Percentiles rank a stretch among this genome's conserved stretches.
phyloP scores from a whole-genome alignment of 2,113 vertebrate genomes.

The Gambusia affinis region DNA sequence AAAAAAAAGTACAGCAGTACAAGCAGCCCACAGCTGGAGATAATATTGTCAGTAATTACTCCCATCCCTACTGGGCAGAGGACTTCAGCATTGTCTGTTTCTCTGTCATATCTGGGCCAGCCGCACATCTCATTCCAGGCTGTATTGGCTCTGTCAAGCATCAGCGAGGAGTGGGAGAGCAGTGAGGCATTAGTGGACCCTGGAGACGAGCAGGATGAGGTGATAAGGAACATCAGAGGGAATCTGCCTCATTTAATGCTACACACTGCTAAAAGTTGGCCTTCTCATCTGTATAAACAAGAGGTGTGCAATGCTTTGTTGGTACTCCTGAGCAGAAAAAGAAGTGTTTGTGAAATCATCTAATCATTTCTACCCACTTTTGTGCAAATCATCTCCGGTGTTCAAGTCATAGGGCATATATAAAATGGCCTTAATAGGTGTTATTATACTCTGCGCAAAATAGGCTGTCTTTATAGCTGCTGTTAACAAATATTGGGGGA shows the following conservation, averaged over 20 bases:
- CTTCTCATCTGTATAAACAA: conserved; percentile 47
- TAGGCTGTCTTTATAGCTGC: conserved; percentile 8
- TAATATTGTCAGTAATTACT: conserved; percentile 75
- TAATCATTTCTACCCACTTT: conserved; percentile 19
- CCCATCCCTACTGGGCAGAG: conserved; percentile 63
- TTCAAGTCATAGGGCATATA: background rate
- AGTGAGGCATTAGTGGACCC: conserved; percentile 61
- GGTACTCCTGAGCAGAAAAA: conserved; percentile 3
- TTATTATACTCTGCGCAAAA: conserved; percentile 18
- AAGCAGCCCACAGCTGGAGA: conserved; percentile 68
- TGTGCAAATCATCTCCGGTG: conserved; percentile 4
- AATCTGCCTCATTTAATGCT: conserved; percentile 57
- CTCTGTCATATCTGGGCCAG: conserved; percentile 71
- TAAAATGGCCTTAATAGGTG: conserved; percentile 10
- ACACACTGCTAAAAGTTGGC: conserved; percentile 47
- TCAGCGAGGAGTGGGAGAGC: conserved; percentile 35
- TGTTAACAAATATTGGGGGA: conserved; percentile 20
- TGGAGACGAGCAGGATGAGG: conserved; percentile 65
- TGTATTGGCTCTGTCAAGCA: conserved; percentile 57
- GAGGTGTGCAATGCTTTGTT: conserved; percentile 32
- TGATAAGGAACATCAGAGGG: conserved; percentile 68
- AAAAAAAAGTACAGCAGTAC: conserved; percentile 26
- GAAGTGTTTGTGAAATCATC: conserved; percentile 6
- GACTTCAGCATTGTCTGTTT: conserved; percentile 65
- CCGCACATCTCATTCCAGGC: conserved; percentile 64